A percentile compares a stretch with the other conserved stretches of the same genome.
Conservation (phyloP, 2,113 vertebrate genomes). For the Hemibates koningsi region DNA sequence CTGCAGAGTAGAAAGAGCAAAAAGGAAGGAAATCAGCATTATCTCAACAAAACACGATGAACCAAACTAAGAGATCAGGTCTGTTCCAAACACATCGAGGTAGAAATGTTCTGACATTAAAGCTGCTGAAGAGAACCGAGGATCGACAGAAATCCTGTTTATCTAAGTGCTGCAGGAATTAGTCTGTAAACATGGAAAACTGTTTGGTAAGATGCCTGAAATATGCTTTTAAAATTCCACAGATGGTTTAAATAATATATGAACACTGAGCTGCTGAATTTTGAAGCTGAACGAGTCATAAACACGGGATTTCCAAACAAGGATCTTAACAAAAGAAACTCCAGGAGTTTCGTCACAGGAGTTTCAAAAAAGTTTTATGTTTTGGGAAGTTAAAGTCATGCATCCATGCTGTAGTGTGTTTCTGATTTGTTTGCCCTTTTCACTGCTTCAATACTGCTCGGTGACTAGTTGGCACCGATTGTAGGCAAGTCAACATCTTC, state of each 20-base stretch:
- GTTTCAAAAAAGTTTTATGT: background rate
- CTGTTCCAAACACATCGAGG: fast-evolving
- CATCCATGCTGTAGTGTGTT: background rate
- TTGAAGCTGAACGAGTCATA: background rate
- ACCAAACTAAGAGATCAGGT: background rate
- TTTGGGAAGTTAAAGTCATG: background rate
- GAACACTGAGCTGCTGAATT: background rate
- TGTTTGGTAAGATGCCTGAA: background rate
- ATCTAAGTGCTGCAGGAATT: background rate
- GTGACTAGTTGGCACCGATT: background rate
- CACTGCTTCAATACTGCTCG: background rate
- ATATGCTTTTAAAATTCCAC: background rate
- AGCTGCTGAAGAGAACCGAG: background rate
- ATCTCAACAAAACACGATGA: background rate
- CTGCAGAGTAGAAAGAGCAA: background rate
- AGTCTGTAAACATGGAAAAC: background rate
- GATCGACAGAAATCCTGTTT: background rate
- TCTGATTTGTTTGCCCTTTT: fast-evolving
- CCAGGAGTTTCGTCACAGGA: background rate
- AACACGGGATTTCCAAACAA: fast-evolving
- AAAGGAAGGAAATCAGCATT: fast-evolving
- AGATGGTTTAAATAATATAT: background rate
- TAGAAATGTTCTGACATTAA: background rate
- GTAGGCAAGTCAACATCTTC: background rate
- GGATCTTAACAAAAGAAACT: background rate